A percentile compares a stretch with the other conserved stretches of the same genome.
Conservation (phyloP, 1,140 invertebrate species). For the Hylaeus anthracinus region DNA sequence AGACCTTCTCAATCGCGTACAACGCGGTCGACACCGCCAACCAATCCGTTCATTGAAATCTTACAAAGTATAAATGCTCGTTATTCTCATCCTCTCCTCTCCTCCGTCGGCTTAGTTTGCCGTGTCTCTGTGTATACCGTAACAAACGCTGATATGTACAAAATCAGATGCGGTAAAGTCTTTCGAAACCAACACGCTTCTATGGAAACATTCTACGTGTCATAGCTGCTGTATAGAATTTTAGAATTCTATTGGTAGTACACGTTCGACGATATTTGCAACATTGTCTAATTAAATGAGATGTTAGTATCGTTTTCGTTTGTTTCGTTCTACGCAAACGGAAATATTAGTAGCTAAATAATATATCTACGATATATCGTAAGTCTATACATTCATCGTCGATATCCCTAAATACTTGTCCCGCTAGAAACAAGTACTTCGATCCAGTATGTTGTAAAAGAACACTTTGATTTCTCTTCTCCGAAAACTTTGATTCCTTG, state of each 20-base stretch:
- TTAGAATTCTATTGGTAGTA: not conserved
- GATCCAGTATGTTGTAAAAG: not conserved
- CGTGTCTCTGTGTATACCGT: not conserved
- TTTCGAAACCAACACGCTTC: conserved; percentile 5
- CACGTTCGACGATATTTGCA: not conserved
- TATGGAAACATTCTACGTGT: not conserved
- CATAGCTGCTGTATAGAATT: conserved; percentile 20
- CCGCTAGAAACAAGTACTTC: conserved; percentile 39
- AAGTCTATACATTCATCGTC: conserved; percentile 35
- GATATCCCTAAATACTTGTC: conserved; percentile 34
- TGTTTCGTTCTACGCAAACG: conserved; percentile 6
- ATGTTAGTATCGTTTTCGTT: not conserved
- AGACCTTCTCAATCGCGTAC: not conserved
- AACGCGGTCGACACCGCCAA: not conserved
- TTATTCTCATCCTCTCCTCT: conserved; percentile 1
- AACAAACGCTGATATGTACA: conserved; percentile 39
- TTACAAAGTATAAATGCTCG: conserved; percentile 26
- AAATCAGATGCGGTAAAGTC: conserved; percentile 19
- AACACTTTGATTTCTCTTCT: conserved; percentile 2
- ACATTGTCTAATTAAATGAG: not conserved
- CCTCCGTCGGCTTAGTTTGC: not conserved
- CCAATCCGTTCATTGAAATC: conserved; percentile 9
- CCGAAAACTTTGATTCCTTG: not conserved
- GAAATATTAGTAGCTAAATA: conserved; percentile 24
- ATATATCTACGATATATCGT: conserved; percentile 22